These are phyloP conservation scores for Acholoe squamosa DNA, from an alignment of 2,888 invertebrate species.

Conservation along the genomic window DNA sequence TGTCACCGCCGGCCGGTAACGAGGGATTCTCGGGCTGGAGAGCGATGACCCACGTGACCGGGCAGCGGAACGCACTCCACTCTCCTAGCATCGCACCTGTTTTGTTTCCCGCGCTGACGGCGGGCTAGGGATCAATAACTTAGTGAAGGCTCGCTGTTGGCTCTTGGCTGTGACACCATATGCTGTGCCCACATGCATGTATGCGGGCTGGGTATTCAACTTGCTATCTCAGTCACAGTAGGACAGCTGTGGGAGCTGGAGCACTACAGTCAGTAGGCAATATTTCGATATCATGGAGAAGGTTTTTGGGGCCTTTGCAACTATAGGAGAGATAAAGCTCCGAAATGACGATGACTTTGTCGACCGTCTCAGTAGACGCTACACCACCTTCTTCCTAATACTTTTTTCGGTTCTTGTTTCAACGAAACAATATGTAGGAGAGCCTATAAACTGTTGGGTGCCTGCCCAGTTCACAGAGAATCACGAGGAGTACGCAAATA, in stretches of 20 bases:
- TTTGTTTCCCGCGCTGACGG: too few relatives aligned
- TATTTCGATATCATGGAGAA: slow-evolving; percentile 23
- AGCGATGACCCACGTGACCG: too few relatives aligned
- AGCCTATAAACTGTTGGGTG: slow-evolving; percentile 94
- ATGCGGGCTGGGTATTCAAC: too few relatives aligned
- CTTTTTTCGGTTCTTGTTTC: slow-evolving; percentile 96
- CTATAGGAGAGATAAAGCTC: slow-evolving; percentile 64
- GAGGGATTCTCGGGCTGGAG: too few relatives aligned
- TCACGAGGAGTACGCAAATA: slow-evolving; percentile 85
- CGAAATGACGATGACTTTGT: slow-evolving; percentile 83
- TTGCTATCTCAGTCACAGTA: neutral
- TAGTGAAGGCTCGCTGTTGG: too few relatives aligned
- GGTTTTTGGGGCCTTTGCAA: slow-evolving; percentile 40
- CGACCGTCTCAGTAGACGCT: slow-evolving; percentile 84
- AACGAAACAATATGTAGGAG: slow-evolving; percentile 97
- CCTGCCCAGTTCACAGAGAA: slow-evolving; percentile 85
- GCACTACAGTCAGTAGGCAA: neutral
- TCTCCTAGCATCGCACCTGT: too few relatives aligned
- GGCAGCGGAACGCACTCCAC: too few relatives aligned
- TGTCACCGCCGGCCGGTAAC: too few relatives aligned
- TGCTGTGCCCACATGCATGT: too few relatives aligned
- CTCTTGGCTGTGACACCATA: too few relatives aligned
- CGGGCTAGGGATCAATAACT: too few relatives aligned
- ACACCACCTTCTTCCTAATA: slow-evolving; percentile 88
- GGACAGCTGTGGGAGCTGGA: neutral